Evolutionary conservation across 2,113 vertebrate species (phyloP).

Genomic region (Myrmecophaga tridactyla): DNA sequence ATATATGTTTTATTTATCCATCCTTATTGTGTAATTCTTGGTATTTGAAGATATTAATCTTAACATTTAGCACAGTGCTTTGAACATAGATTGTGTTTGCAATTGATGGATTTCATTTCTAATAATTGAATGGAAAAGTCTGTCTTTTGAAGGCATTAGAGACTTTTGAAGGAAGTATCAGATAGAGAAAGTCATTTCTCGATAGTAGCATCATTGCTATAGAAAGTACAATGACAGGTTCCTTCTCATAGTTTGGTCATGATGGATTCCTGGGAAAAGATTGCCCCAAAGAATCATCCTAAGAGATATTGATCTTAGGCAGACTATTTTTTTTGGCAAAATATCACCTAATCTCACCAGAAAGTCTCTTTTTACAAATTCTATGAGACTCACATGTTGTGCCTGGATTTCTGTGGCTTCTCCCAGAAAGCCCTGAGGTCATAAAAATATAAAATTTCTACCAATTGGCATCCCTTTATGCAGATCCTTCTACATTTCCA

Average conservation of each 20-base stretch:
- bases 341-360: neutral
- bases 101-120: no score
- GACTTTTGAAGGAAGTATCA: no score
- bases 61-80: no score
- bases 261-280: neutral
- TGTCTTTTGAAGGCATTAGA: no score
- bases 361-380: neutral
- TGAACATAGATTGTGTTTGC: no score
- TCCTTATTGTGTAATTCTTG: no score
- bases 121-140: no score
- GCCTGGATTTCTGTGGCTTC: neutral
- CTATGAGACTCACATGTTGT: neutral
- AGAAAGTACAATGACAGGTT: no score
- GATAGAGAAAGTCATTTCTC: neutral
- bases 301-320: neutral
- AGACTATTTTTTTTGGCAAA: neutral
- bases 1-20: no score
- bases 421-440: neutral
- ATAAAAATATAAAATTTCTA: neutral
- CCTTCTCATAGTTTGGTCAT: neutral
- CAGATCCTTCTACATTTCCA: neutral
- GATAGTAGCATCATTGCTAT: no score
- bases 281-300: neutral
- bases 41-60: no score
- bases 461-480: neutral